Evolutionary conservation across 2,113 vertebrate genomes (phyloP), one percentile per base, ranked within the genome.

Genomic region (Syrrhaptes paradoxus): DNA sequence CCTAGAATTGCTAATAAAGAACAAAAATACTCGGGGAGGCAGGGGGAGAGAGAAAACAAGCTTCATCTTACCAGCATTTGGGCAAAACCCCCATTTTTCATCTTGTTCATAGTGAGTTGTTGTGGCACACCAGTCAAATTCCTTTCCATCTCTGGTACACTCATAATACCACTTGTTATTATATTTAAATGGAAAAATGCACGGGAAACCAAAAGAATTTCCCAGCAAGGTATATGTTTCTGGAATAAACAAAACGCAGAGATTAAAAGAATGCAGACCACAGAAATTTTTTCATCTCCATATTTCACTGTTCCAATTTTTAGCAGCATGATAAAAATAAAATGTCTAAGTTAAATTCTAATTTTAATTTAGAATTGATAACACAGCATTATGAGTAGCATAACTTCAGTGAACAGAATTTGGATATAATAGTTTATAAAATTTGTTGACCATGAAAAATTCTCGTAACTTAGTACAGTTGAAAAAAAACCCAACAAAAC

Each of bases 21-120:
- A 19, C 55, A 80, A 54, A 80, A 38, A 77, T 25, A 85, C 43
- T 72, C 55, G 71, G 79, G 62, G 49, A 75, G 24, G 19, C 57
- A 2, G 13, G 0, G 7, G 18, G 2, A 21, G 28, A 59, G 31
- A 58, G 36, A 86, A 82, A 34, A 79, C 17, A 58, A 76, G 46
- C 10, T 75, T 75, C n/a, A 79, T 83, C 97, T 98, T 98, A 99
- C 99, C 98, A 96, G 98, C 96, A 92, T 97, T 98, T 7, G 99
- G 98, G 90, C 99, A 99, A 97, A 99, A 98, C 11, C 99, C 99
- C 99, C 99, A 99, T 97, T 98, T 98, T 93, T 99, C 98, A 15
- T 98, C 98, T 85, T 97, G 96, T 68, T 99, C 99, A 4, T 99
- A 99, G 77, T 96, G 95, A 82, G 98, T 98, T 34, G 98, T 98